phyloP scores from a whole-genome alignment of 2,113 vertebrate genomes.

The Pelmatolapia mariae region DNA sequence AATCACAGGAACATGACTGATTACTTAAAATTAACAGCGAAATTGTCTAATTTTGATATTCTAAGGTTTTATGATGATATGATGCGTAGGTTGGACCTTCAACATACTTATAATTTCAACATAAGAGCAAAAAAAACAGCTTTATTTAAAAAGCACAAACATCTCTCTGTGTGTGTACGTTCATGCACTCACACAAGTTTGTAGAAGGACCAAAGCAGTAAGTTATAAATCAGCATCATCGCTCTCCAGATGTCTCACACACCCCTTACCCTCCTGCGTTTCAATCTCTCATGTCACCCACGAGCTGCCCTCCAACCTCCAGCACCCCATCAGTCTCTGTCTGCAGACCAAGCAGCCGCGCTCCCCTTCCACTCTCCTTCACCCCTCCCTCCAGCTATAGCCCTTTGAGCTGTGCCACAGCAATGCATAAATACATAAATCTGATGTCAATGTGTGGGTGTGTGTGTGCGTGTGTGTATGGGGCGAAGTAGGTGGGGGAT shows the following conservation, averaged over 20 bases:
- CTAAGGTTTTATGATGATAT: background rate
- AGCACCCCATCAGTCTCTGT: slow-evolving; percentile 45
- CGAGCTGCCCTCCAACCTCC: background rate
- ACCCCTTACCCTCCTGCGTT: background rate
- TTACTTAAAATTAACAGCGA: background rate
- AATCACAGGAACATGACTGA: background rate
- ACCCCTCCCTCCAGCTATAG: slow-evolving; percentile 47
- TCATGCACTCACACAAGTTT: background rate
- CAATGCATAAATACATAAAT: slow-evolving; percentile 77
- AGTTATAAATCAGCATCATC: slow-evolving; percentile 29
- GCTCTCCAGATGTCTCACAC: slow-evolving; percentile 59
- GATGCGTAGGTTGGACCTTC: background rate
- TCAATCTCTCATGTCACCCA: slow-evolving; percentile 45
- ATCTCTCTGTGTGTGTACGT: background rate
- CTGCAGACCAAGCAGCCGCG: slow-evolving; percentile 21
- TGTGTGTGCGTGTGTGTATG: background rate
- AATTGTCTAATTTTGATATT: background rate
- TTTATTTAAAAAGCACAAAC: background rate
- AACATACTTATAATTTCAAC: background rate
- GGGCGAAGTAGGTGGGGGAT: background rate
- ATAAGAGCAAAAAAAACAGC: background rate
- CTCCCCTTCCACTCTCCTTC: background rate
- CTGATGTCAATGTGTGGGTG: slow-evolving; percentile 33
- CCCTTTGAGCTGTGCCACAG: slow-evolving; percentile 64
- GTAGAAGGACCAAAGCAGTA: background rate